Evolutionary conservation across 64 coral and sea anemone genomes (phyloP), one percentile per base, ranked within the genome.

Genomic region (Catalaphyllia jardinei): DNA sequence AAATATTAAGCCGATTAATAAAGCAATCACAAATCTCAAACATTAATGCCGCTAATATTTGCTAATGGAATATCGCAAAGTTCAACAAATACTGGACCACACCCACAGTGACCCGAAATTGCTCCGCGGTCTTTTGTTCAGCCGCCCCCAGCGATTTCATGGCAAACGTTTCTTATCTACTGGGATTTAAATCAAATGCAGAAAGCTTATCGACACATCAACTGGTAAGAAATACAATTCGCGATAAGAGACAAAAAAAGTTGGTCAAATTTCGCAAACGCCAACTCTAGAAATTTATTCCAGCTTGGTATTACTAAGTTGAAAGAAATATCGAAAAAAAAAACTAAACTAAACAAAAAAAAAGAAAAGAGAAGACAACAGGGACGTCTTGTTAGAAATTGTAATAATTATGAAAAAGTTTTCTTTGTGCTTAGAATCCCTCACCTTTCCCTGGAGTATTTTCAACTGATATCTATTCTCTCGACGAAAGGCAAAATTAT

Each of bases 191-290:
- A 85, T 85, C 24, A 85, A 85, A 69, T 35, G 12, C 33, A 46
- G 33, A 85, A 22, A 42, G 19, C 80, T 83, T 62, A 85, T 76
- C 74, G 35, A 46, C 62, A 71, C 31, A 85, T 85, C 81, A 85
- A 22, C 22, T 67, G 31, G 35, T 27, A 85, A 38, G 81, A 50
- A 85, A 64, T 27, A 51, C 10, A 84, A 67, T 71, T 69, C 2
- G 25, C 63, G 81, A 82, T 71, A 71, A 71, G 81, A 51, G 81
- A 3, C 27, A 31, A 80, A n/a, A 60, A 51, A 25, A n/a, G 20
- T 12, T 80, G 78, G 52, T 80, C 78, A 31, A 61, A 80, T 80
- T 80, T 80, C 78, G 27, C 29, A 15, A 60, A 18, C 7, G 78
- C 54, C 31, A 20, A 22, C 74, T 27, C 10, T 27, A 10, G 65